Base-by-base conservation (phyloP, 2,888 invertebrate species). In the Anoncus sp. region DNA sequence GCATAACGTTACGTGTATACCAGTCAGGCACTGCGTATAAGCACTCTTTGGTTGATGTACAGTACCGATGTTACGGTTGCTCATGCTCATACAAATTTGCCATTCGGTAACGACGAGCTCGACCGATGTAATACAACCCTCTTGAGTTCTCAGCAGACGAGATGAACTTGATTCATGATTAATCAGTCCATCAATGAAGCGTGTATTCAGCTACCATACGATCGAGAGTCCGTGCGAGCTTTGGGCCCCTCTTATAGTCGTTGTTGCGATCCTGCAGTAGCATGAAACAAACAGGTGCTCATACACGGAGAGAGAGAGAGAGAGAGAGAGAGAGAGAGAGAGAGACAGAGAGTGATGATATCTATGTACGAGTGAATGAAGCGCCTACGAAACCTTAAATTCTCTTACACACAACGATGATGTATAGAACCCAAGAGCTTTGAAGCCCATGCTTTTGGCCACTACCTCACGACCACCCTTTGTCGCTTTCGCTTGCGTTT, bases 401-500 rank as follows among this genome's bases (percentile, higher is more conserved):
- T 60, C 65, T 70, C 14, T 66, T 60, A 24, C 45, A 65, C 74
- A 66, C 45, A 45, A 60, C 59, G 57, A 67, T 59, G 67, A 57
- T 57, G 18, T 70, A 63, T 43, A 38, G 53, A 38, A 38, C 40
- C 40, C 18, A 62, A 79, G 73, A 72, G 77, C 80, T 75, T 79
- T 82, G 81, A 80, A 78, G 75, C 35, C 53, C 40, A 40, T 67
- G 77, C 73, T 77, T 78, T 81, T 73, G 60, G 75, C 63, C 43
- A 53, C 49, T 63, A 65, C 63, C 57, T 55, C 57, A 63, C 65
- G 65, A 65, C 70, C 63, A 67, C 71, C 77, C 81, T 80, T 81
- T 81, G 82, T 81, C 74, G 74, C 71, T 74, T 63, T 67, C 49
- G 63, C 77, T 59, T 47, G 76, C 80, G 80, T 77, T 83, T 84